Base-by-base conservation (phyloP, 64 coral and sea anemone genomes). In the Platygyra sinensis region DNA sequence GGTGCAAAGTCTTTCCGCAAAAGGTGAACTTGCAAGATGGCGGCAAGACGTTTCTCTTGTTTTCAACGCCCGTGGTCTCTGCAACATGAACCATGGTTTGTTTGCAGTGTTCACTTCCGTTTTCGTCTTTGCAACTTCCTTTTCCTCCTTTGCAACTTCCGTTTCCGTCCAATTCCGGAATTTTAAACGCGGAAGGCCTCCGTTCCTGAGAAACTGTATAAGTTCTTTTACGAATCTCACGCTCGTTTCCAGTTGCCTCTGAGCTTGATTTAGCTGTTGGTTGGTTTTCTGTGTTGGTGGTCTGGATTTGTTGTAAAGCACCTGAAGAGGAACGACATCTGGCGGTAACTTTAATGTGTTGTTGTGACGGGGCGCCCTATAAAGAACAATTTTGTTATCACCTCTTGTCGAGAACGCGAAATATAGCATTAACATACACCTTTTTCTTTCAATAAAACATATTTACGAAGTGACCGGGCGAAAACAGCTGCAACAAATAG, bases 1-100 rank as follows among this genome's bases (percentile, higher is more conserved):
- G 73, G 42, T 87, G 90, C 14, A 92, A 67, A 78, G 90, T 92
- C 29, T 92, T 52, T 55, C 90, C 90, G 57, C 74, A 60, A 60
- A 87, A 79, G 5, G 62, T 87, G 49, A 92, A 92, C 73, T 92
- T 92, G 6, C 75, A 87, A 36, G n/a, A 16, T 75, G 50, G 51
- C 2, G 51, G 8, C 19, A 46, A 11, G 71, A 29, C 32, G 11
- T 33, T 62, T 2, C 55, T 85, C 72, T 90, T 28, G 60, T 18
- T 63, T 74, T 30, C 33, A 36, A 19, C 1, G 13, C 31, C 54
- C 2, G 14, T 63, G 28, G 20, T 27, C 67, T 87, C 50, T 31
- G n/a, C 18, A 0, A 24, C 10, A 3, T 87, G 24, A 29, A 8
- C 36, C 30, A 22, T 57, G 27, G 8, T 87, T 29, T 39, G 39